Percentiles rank a stretch among this genome's conserved stretches.
These are phyloP conservation scores for Timema cristinae DNA, from an alignment of 2,888 invertebrate species.

Conservation along the genomic window DNA sequence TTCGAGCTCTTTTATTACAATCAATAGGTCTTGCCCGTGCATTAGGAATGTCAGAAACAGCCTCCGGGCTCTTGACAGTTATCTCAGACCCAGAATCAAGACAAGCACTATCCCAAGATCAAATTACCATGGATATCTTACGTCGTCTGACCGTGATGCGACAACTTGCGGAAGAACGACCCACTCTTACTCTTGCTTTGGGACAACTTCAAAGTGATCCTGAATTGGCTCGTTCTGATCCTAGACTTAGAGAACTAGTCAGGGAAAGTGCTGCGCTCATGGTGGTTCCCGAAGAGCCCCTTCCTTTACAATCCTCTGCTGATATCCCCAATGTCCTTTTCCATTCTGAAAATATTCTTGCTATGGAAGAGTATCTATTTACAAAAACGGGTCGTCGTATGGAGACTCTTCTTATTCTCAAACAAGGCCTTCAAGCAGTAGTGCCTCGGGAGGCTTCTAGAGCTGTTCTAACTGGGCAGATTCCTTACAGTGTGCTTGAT, in stretches of 20 bases:
- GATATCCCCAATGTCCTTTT: conserved; percentile 67
- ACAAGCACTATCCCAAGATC: conserved; percentile 54
- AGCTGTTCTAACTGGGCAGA: conserved; percentile 67
- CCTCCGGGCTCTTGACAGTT: conserved; percentile 52
- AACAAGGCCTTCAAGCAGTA: conserved; percentile 69
- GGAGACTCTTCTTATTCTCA: conserved; percentile 65
- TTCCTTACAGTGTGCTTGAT: conserved; percentile 71
- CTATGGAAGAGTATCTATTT: conserved; percentile 69
- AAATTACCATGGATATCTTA: conserved; percentile 60
- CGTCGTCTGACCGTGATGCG: conserved; percentile 66
- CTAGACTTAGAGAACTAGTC: conserved; percentile 64
- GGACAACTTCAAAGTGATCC: conserved; percentile 61
- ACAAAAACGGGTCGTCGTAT: conserved; percentile 39
- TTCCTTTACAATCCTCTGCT: conserved; percentile 57
- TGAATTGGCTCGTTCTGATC: conserved; percentile 63
- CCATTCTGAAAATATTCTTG: conserved; percentile 65
- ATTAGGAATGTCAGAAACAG: conserved; percentile 61
- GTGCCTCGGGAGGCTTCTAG: conserved; percentile 72
- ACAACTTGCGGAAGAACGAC: conserved; percentile 64
- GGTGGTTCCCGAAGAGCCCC: conserved; percentile 59
- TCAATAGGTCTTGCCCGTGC: conserved; percentile 66
- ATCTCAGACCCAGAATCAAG: conserved; percentile 55
- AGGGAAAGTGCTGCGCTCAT: conserved; percentile 69
- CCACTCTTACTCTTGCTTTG: conserved; percentile 58
- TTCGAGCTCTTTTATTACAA: conserved; percentile 54